A percentile compares a stretch with the other conserved stretches of the same genome.
Conservation (phyloP, 2,888 invertebrate genomes). For the Leptinotarsa haldemani region DNA sequence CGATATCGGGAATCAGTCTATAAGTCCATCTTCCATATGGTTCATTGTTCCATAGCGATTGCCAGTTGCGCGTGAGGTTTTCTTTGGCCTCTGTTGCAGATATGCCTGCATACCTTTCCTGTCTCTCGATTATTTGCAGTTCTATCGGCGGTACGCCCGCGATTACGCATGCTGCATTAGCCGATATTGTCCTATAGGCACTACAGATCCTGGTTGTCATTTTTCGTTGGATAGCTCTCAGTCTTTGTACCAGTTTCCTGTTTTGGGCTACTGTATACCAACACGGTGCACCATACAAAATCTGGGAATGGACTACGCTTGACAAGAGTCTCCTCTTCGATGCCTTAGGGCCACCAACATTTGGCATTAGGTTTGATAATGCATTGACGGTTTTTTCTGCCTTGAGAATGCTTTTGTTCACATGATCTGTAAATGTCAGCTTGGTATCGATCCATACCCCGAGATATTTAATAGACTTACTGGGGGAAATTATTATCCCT, state of each 20-base stretch:
- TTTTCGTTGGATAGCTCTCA: not conserved
- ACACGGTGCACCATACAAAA: too few relatives aligned
- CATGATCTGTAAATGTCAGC: slow-evolving; percentile 16
- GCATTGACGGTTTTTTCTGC: slow-evolving; percentile 18
- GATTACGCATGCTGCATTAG: not conserved
- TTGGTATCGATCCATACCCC: not conserved
- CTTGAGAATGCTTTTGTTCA: not conserved
- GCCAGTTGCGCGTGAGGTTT: too few relatives aligned
- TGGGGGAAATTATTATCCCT: not conserved
- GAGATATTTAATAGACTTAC: not conserved
- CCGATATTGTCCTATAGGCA: slow-evolving; percentile 1
- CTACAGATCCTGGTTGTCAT: not conserved
- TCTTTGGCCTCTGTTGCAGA: too few relatives aligned
- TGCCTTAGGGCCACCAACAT: slow-evolving; percentile 27
- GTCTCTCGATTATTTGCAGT: not conserved
- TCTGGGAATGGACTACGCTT: not conserved
- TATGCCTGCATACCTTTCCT: not conserved
- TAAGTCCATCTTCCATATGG: slow-evolving; percentile 28
- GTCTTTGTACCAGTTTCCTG: too few relatives aligned
- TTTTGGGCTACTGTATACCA: too few relatives aligned
- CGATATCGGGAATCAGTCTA: slow-evolving; percentile 30
- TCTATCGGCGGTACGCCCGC: not conserved
- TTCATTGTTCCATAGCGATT: slow-evolving; percentile 11
- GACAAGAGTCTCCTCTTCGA: slow-evolving; percentile 3
- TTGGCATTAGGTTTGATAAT: slow-evolving; percentile 22